A percentile compares a stretch with the other conserved stretches of the same genome.
Conservation (phyloP, 2,888 invertebrate genomes). For the Liposcelis brunnea region DNA sequence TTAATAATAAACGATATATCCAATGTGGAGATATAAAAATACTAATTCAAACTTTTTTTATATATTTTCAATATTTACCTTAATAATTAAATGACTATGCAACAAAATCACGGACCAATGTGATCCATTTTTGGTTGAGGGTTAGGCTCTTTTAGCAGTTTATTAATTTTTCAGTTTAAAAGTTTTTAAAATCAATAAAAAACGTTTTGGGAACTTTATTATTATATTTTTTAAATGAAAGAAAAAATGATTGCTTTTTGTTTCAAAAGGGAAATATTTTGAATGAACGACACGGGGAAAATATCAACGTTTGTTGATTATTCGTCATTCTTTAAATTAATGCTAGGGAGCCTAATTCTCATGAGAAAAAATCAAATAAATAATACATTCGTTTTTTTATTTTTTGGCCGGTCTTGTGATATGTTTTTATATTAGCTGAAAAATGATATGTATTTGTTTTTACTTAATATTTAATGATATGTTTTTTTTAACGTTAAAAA, state of each 20-base stretch:
- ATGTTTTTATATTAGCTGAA: slow-evolving; percentile 8
- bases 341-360: no score
- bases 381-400: slow-evolving; percentile 4
- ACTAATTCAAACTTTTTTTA: slow-evolving; percentile 24
- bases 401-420: slow-evolving; percentile 15
- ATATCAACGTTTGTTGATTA: slow-evolving; percentile 8
- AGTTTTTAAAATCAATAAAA: no score
- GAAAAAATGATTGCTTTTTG: no score
- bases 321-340: slow-evolving; percentile 9
- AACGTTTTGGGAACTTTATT: no score
- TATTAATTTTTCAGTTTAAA: slow-evolving; percentile 1
- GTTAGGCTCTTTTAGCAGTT: neutral
- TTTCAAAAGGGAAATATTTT: no score
- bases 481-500: slow-evolving; percentile 7
- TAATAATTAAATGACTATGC: slow-evolving; percentile 23
- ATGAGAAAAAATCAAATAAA: no score
- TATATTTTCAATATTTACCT: slow-evolving; percentile 17
- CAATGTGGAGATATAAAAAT: slow-evolving; percentile 40
- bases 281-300: slow-evolving; percentile 22
- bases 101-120: slow-evolving; percentile 31
- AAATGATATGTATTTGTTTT: no score
- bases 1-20: slow-evolving; percentile 29
- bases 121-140: slow-evolving; percentile 26
- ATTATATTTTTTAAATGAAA: no score
- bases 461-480: slow-evolving; percentile 12